Evolutionary conservation across 1,140 invertebrate genomes (phyloP).

Genomic region (Nephila pilipes): DNA sequence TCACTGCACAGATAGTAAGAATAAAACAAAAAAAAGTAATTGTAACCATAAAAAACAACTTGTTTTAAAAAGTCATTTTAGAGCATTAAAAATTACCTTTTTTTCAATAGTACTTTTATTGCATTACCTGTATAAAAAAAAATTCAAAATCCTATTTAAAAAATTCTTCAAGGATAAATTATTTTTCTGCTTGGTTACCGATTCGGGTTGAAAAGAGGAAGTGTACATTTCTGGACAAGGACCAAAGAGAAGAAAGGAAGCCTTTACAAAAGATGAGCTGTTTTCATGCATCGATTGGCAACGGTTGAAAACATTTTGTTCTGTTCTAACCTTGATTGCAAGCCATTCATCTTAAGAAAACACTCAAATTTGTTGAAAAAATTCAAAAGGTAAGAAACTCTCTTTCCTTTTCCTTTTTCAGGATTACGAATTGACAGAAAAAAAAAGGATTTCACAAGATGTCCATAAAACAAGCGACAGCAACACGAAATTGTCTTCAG

Average conservation of each 20-base stretch:
- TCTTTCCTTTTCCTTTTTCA: no score
- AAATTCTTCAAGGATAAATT: not conserved
- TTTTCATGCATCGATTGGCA: not conserved
- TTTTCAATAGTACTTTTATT: not conserved
- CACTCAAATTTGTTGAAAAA: not conserved
- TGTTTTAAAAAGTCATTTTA: not conserved
- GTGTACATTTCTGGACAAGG: not conserved
- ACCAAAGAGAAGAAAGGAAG: not conserved
- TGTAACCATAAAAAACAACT: no score
- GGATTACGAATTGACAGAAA: no score
- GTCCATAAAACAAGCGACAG: not conserved
- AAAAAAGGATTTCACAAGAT: no score
- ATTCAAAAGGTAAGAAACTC: not conserved
- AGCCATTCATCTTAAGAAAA: not conserved
- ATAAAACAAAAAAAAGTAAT: not conserved
- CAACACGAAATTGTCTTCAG: not conserved
- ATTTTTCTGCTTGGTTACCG: constrained; percentile 11
- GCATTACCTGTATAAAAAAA: not conserved
- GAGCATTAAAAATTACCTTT: not conserved
- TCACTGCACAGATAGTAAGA: not conserved
- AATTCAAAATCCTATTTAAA: not conserved
- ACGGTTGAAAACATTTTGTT: not conserved
- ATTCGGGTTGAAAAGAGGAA: not conserved
- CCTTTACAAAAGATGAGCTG: not conserved
- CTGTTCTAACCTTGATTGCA: not conserved